Base-by-base conservation (phyloP, 2,888 invertebrate genomes). In the Phaedon cochleariae region DNA sequence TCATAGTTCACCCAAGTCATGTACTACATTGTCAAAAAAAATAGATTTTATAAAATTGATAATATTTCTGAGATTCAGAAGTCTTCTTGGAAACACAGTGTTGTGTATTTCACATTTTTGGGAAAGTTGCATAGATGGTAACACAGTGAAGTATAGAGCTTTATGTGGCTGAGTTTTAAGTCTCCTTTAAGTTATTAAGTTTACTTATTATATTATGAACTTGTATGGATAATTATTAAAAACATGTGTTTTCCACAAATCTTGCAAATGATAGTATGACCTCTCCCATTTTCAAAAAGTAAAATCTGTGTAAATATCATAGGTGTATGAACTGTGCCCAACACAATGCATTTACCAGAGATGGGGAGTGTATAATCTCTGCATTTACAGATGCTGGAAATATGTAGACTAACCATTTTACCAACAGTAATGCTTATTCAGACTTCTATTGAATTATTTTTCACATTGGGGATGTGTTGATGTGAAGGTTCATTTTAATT, bases 401-500 rank as follows among this genome's bases (percentile, higher is more conserved):
- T 68, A 73, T 69, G 67, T 68, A 58, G 51, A 18, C 58, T 9
- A 63, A 65, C 58, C 66, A 55, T 68, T 65, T n/a, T 65, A 51
- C 49, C 71, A 76, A 76, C 77, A 77, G 74, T 77, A 76, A 68
- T 72, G 75, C 76, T 77, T 70, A 74, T 74, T 53, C 52, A 1
- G 61, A 49, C 48, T 60, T 31, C 53, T 31, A 34, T 63, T 20
- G 74, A 74, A 75, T 74, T 69, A 67, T 71, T 74, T 77, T 74
- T 77, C 65, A 72, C 70, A 69, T 75, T 76, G 80, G 79, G 76
- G 76, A 79, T 77, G 74, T 78, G 73, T 79, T 77, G 76, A 77
- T 71, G 74, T 75, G 75, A 75, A 73, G 73, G 73, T 68, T 72
- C 71, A 74, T 72, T 75, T 72, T 70, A 60, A 48, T 59, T 71